A percentile compares a stretch with the other conserved stretches of the same genome.
These are phyloP conservation scores for Diacarnus erythraeanus DNA, from an alignment of 37 sponge, comb jelly and placozoan species.

Conservation along the genomic window DNA sequence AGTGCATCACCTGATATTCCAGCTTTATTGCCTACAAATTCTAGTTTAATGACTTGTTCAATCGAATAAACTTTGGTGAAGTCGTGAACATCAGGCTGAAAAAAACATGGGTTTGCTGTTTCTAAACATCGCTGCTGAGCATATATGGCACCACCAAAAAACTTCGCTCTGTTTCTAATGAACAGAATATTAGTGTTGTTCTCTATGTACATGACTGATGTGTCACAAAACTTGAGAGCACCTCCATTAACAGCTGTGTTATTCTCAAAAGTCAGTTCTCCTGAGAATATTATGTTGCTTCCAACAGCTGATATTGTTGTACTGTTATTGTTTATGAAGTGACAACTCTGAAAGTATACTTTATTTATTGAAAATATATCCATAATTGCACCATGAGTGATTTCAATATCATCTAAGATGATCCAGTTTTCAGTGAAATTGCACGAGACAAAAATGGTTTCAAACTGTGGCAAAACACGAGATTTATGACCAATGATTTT, in stretches of 20 bases:
- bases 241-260: neutral
- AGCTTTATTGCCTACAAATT: neutral
- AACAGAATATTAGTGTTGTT: neutral
- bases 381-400: too few relatives aligned
- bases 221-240: neutral
- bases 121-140: neutral
- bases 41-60: neutral
- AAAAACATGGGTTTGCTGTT: neutral
- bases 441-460: too few relatives aligned
- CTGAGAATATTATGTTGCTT: neutral
- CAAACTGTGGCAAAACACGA: too few relatives aligned
- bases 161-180: neutral
- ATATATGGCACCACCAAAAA: neutral
- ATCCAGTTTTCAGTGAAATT: too few relatives aligned
- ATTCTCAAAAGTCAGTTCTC: neutral
- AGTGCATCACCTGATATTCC: neutral
- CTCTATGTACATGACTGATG: neutral
- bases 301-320: neutral
- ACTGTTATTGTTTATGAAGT: neutral
- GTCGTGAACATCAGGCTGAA: neutral
- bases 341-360: too few relatives aligned
- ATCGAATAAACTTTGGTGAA: too few relatives aligned
- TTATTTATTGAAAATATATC: too few relatives aligned
- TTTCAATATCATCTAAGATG: too few relatives aligned
- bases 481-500: too few relatives aligned